A percentile compares a stretch with the other conserved stretches of the same genome.
Conservation (phyloP, 2,797 vertebrate species). For the Sciurus vulgaris region DNA sequence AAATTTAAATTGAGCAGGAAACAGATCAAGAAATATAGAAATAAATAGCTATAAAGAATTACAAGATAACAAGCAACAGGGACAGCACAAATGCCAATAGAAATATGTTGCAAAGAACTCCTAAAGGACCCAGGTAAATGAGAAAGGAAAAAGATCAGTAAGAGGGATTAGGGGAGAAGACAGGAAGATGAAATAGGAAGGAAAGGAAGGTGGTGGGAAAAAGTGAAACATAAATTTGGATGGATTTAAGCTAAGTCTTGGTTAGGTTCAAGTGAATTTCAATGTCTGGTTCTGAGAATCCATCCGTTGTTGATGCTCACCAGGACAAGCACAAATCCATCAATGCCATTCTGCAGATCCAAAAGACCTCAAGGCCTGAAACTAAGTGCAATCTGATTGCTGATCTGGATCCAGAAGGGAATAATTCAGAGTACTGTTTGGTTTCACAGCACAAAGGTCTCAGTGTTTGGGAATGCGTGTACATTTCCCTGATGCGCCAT, state of each 20-base stretch:
- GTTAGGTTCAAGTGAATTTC: background rate
- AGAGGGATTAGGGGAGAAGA: background rate
- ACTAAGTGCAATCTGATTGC: background rate
- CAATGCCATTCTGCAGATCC: background rate
- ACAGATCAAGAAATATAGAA: slow-evolving; percentile 53
- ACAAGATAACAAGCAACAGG: background rate
- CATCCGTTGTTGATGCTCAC: background rate
- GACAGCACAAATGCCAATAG: slow-evolving; percentile 18
- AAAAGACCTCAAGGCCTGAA: background rate
- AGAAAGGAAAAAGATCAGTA: background rate
- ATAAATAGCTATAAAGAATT: slow-evolving; percentile 3
- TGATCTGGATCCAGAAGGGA: slow-evolving; percentile 22
- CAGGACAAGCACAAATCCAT: background rate
- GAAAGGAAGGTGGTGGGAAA: background rate
- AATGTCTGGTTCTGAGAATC: background rate
- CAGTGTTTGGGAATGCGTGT: rapidly evolving
- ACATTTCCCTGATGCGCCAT: background rate
- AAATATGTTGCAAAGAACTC: slow-evolving; percentile 29
- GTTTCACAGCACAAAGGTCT: background rate
- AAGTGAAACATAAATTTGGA: background rate
- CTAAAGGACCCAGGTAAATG: background rate
- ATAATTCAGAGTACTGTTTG: background rate
- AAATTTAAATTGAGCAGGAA: slow-evolving; percentile 50
- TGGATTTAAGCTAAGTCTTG: slow-evolving; percentile 26
- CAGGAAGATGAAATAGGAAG: background rate